Conservation (phyloP, 2,888 invertebrate species). For the Cremastinae sp. region DNA sequence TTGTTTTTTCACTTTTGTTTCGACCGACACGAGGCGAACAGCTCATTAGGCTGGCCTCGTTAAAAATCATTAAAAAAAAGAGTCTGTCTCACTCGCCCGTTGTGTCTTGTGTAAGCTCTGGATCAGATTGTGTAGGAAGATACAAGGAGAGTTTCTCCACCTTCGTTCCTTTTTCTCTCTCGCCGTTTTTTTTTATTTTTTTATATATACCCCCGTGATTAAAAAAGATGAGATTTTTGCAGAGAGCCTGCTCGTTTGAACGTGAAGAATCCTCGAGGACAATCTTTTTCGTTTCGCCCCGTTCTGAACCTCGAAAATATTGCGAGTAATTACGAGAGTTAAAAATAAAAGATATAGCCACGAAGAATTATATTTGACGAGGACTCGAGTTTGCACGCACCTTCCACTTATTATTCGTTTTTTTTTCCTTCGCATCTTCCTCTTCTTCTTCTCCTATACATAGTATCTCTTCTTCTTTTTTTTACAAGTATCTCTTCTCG, state of each 20-base stretch:
- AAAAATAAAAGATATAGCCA: constrained; percentile 32
- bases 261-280: constrained; percentile 33
- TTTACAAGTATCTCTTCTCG: constrained; percentile 11
- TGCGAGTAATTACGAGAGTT: constrained; percentile 29
- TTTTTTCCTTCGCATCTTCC: neutral
- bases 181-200: neutral
- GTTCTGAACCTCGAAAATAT: constrained; percentile 2
- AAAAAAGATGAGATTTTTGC: constrained; percentile 8
- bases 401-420: constrained; percentile 5
- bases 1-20: neutral
- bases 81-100: too few relatives aligned
- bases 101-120: constrained; percentile 44
- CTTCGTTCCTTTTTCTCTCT: constrained; percentile 2
- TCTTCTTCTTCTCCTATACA: neutral
- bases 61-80: constrained; percentile 46
- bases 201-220: constrained; percentile 7
- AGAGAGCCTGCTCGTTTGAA: neutral
- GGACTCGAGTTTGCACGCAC: constrained; percentile 39
- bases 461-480: constrained; percentile 9
- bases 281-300: constrained; percentile 25
- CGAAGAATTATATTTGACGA: constrained; percentile 4
- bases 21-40: constrained; percentile 28
- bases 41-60: constrained; percentile 54
- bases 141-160: constrained; percentile 15
- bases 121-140: constrained; percentile 42